A percentile compares a stretch with the other conserved stretches of the same genome.
Evolutionary conservation across 2,888 invertebrate species (phyloP).

Genomic region (Plagiodera versicolora): DNA sequence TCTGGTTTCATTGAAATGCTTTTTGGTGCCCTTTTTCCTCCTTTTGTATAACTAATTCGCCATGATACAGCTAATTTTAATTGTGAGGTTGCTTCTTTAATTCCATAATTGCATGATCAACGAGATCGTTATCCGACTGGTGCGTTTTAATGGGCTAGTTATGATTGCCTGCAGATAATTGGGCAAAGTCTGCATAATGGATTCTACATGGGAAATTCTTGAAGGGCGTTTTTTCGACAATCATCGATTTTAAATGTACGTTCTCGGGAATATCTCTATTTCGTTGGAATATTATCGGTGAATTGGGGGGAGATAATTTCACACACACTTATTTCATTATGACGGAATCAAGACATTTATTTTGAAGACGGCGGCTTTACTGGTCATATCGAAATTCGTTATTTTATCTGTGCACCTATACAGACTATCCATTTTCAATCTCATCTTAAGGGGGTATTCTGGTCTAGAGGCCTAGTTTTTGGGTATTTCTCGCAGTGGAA

Average conservation of each 20-base stretch:
- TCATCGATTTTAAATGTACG: neutral
- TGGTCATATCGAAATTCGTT: too few relatives aligned
- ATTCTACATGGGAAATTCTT: neutral
- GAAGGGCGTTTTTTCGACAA: neutral
- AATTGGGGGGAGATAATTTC: neutral
- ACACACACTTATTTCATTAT: too few relatives aligned
- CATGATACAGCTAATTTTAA: conserved; percentile 38
- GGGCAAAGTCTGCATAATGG: neutral
- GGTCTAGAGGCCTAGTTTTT: too few relatives aligned
- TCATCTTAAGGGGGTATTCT: too few relatives aligned
- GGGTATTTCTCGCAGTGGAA: too few relatives aligned
- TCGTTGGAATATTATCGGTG: neutral
- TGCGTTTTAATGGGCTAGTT: conserved; percentile 12
- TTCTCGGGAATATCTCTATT: neutral
- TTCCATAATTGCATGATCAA: conserved; percentile 17
- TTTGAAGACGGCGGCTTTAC: too few relatives aligned
- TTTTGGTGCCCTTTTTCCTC: conserved; percentile 29
- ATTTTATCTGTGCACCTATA: too few relatives aligned
- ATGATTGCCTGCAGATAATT: conserved; percentile 1
- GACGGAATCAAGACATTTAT: too few relatives aligned
- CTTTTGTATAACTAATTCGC: conserved; percentile 32
- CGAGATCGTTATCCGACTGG: conserved; percentile 11
- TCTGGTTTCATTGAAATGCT: conserved; percentile 38
- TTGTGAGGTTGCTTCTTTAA: conserved; percentile 30
- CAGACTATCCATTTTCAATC: too few relatives aligned